Evolutionary conservation across 2,797 vertebrate genomes (phyloP), one percentile per base, ranked within the genome.

Genomic region (Myotis daubentonii): DNA sequence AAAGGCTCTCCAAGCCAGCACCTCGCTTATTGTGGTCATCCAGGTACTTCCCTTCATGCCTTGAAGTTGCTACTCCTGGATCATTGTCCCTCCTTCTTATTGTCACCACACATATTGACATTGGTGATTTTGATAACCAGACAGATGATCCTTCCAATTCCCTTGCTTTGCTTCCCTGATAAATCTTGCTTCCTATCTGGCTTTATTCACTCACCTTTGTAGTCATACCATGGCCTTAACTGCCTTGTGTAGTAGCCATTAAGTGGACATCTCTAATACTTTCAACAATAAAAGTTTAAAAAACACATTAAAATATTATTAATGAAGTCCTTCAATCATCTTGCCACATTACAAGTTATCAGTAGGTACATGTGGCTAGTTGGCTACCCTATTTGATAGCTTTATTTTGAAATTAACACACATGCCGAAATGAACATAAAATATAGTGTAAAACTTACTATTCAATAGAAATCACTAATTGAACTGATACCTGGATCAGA

Each of bases 331-430:
- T 8, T 84, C 13, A 25, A 0, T 83, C 36, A 11, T 38, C 36
- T 60, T 70, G 23, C 47, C 20, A 36, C 19, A 60, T 38, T 55
- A 15, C 30, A 60, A 55, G 8, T 20, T 30, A 28, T 41, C n/a
- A 30, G 12, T 19, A 86, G 33, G 23, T 33, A 28, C 5, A 0
- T 3, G 20, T 51, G 13, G 10, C 28, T 60, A 41, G 38, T 49
- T 33, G 28, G 20, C 17, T 19, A 80, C 16, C 25, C 2, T 57
- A n/a, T 41, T 25, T 4, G 13, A 57, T 16, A 44, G 11, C 30
- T 80, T 87, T 75, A 65, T 70, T 85, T 85, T 84, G 66, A 6
- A 90, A 72, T 53, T 85, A 36, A 41, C 8, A 60, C 3, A 72
- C 0, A 47, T 12, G 44, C 3, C 47, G 6, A 71, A 87, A 60